Base-by-base conservation (phyloP, 2,888 invertebrate species). In the Cosmorhoe ocellata region DNA sequence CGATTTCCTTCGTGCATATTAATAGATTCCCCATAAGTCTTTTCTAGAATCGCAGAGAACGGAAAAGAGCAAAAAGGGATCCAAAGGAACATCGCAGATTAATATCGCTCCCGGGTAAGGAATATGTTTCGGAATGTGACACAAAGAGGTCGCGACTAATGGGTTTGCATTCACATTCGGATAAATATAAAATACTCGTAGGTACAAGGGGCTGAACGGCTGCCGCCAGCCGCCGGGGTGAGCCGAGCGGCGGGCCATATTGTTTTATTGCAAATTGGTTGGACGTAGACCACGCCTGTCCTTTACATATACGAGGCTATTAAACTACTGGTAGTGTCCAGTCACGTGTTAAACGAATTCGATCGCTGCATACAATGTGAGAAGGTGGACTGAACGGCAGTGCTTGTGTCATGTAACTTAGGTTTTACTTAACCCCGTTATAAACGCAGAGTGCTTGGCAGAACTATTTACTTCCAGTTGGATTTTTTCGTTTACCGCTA, bases 211-310 rank as follows among this genome's bases (percentile, higher is more conserved):
- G 66, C 67, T 69, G 65, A 65, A 69, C 64, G 57, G 60, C 71
- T 67, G 74, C 74, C 76, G 66, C 77, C 78, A 74, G 73, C 77
- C 61, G 73, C 77, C 61, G 69, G 36, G 74, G 69, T 69, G 73
- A 73, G 71, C 71, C 69, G 70, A 69, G 71, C 69, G 69, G 70
- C 61, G 70, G 69, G 80, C 84, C 80, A 81, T 89, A 89, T 89
- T 90, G 87, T 90, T 89, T 90, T 90, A 90, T 89, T 89, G 89
- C 89, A 90, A 90, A 90, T 90, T 90, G 89, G 87, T 84, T 86
- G 84, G 84, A 81, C 83, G 82, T 79, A 80, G 75, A 79, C 82
- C 83, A 81, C 81, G 83, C 77, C 82, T 87, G 89, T 87, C 88
- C 85, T 88, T 87, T 89, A 86, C 88, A 89, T 87, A 87, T 84